Conservation (phyloP, 1,140 invertebrate species). For the Scylla paramamosain region DNA sequence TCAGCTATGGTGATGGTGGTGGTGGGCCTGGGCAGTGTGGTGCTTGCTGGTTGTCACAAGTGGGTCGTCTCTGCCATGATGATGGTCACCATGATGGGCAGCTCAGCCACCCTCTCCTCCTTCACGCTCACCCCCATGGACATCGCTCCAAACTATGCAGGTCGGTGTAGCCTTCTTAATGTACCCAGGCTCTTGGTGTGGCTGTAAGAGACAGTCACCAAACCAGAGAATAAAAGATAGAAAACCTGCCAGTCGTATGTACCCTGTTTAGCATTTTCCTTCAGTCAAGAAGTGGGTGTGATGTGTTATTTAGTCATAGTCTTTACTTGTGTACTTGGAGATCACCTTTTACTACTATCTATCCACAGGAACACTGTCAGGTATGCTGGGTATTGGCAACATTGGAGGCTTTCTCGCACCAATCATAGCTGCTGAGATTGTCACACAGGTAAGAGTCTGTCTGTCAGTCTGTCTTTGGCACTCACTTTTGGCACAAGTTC, state of each 20-base stretch:
- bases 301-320: too few species aligned
- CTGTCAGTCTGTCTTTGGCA: not conserved
- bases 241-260: too few species aligned
- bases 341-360: not conserved
- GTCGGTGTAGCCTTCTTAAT: not conserved
- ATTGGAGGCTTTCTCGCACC: conserved; percentile 64
- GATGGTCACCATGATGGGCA: conserved; percentile 47
- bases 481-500: too few species aligned
- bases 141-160: conserved; percentile 67
- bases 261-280: too few species aligned
- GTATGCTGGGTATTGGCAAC: conserved; percentile 61
- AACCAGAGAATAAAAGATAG: too few species aligned
- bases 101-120: conserved; percentile 42
- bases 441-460: conserved; percentile 42
- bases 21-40: conserved; percentile 42
- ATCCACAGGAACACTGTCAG: conserved; percentile 64
- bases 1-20: conserved; percentile 49
- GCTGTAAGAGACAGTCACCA: not conserved
- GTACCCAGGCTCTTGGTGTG: not conserved
- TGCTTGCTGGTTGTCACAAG: conserved; percentile 47
- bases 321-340: not conserved
- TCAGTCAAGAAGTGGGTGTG: too few species aligned
- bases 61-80: conserved; percentile 45
- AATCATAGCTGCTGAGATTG: conserved; percentile 36
- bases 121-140: conserved; percentile 63